Conservation (phyloP, 2,113 vertebrate genomes). For the Montifringilla adamsi region DNA sequence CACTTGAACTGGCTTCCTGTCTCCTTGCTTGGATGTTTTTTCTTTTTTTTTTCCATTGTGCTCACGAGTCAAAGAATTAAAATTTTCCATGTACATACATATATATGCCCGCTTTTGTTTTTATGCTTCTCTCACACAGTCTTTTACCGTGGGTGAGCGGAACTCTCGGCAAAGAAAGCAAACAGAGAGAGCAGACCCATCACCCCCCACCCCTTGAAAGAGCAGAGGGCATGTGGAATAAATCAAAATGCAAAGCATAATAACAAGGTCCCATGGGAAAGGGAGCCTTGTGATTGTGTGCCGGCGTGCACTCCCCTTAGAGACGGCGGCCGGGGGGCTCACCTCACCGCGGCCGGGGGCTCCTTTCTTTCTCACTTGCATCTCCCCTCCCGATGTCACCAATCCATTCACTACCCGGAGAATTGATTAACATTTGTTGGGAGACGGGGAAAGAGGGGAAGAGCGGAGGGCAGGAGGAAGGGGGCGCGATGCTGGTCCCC, state of each 20-base stretch:
- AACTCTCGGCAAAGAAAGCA: conserved; percentile 60
- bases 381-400: conserved; percentile 71
- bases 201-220: conserved; percentile 51
- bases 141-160: not conserved
- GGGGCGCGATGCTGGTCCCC: not conserved
- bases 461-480: not conserved
- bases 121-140: not conserved
- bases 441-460: not conserved
- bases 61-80: not conserved
- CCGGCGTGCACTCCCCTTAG: conserved; percentile 38
- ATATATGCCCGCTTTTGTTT: not conserved
- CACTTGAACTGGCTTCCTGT: not conserved
- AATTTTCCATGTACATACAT: not conserved
- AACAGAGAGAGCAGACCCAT: conserved; percentile 62
- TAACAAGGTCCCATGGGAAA: conserved; percentile 65
- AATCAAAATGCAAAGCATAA: conserved; percentile 65
- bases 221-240: conserved; percentile 71
- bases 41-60: not conserved
- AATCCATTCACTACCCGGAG: conserved; percentile 58
- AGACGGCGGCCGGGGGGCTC: conserved; percentile 21
- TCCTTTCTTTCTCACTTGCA: conserved; percentile 50
- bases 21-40: not conserved
- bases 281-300: conserved; percentile 56
- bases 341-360: conserved; percentile 3
- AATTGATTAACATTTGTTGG: conserved; percentile 73